A percentile compares a stretch with the other conserved stretches of the same genome.
Conservation (phyloP, 23 tunicate genomes). For the Halocynthia aurantium region DNA sequence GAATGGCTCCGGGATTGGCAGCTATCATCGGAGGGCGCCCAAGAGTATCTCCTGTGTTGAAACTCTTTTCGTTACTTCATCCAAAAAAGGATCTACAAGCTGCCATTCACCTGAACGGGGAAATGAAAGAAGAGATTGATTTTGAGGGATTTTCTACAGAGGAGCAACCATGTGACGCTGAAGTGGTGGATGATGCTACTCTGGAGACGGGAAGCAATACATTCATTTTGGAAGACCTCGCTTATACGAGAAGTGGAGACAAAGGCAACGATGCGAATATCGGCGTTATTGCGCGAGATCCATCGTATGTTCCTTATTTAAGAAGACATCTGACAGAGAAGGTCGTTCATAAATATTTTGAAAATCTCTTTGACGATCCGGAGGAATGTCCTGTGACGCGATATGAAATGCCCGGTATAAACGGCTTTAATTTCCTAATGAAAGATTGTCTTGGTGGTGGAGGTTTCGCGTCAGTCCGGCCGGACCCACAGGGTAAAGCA, state of each 20-base stretch:
- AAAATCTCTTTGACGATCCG: slow-evolving; percentile 48
- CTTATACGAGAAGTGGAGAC: slow-evolving; percentile 84
- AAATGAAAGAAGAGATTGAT: neutral
- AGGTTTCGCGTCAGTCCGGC: slow-evolving; percentile 77
- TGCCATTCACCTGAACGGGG: slow-evolving; percentile 1
- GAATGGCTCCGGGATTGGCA: slow-evolving; percentile 97
- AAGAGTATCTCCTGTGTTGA: slow-evolving; percentile 61
- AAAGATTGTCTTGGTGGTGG: slow-evolving; percentile 87
- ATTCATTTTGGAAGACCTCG: slow-evolving; percentile 60
- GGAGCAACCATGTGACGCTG: neutral
- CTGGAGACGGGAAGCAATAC: slow-evolving; percentile 30
- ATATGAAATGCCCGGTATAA: slow-evolving; percentile 69
- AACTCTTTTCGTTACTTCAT: slow-evolving; percentile 66
- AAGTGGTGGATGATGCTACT: neutral
- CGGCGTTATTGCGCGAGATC: slow-evolving; percentile 83
- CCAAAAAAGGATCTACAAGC: slow-evolving; percentile 59
- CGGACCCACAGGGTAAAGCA: slow-evolving; percentile 92
- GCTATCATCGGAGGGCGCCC: slow-evolving; percentile 94
- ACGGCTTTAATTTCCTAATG: slow-evolving; percentile 79
- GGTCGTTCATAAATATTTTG: slow-evolving; percentile 56
- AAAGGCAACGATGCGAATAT: slow-evolving; percentile 85
- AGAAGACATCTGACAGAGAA: slow-evolving; percentile 65
- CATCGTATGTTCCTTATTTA: slow-evolving; percentile 72
- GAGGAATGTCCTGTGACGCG: slow-evolving; percentile 35
- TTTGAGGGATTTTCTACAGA: neutral